Evolutionary conservation across 37 sponge, comb jelly and placozoan genomes (phyloP), one percentile per base, ranked within the genome.

Genomic region (Tethya wilhelma): DNA sequence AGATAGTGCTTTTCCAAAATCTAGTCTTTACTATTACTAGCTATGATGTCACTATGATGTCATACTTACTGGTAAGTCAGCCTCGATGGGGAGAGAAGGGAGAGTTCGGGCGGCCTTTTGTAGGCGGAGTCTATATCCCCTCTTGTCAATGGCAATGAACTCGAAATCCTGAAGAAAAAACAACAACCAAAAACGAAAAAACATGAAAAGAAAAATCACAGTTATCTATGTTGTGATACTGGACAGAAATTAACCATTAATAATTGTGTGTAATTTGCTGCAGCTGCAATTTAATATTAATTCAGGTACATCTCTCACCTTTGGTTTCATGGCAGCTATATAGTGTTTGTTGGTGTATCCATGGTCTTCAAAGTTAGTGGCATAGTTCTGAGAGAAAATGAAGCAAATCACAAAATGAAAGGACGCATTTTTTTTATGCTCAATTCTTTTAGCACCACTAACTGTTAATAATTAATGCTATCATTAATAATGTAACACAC

Each of bases 131-230:
- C 66, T 41, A 58, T 64, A 83, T 25, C 94, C 94, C 40, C 69
- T 59, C 42, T 86, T 86, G 29, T 46, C 56, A 12, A 93, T 79
- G 2, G 87, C 94, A 79, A 93, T 93, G 11, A 70, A 79, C 36
- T 79, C 36, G 17, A 93, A 69, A 74, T 93, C 94, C 90, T 86
- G 2, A 36, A 41, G 44, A 31, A 41, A 0, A 8, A 26, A 67
- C 9, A 7, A 29, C 12, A 36, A 71, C 53, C 22, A 60, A 7
- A 60, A 25, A n/a, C 20, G 28, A n/a, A 25, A n/a, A 12, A 25
- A 12, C 22, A 12, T 60, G 28, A 23, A 12, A 60, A n/a, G 63
- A n/a, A 44, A 3, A 23, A 44, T 45, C 26, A 71, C 23, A 40
- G 29, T 71, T 11, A 4, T 7, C 53, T 8, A 44, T 4, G 28